Conservation (phyloP, 2,888 invertebrate genomes). For the Gerosis bhagava region DNA sequence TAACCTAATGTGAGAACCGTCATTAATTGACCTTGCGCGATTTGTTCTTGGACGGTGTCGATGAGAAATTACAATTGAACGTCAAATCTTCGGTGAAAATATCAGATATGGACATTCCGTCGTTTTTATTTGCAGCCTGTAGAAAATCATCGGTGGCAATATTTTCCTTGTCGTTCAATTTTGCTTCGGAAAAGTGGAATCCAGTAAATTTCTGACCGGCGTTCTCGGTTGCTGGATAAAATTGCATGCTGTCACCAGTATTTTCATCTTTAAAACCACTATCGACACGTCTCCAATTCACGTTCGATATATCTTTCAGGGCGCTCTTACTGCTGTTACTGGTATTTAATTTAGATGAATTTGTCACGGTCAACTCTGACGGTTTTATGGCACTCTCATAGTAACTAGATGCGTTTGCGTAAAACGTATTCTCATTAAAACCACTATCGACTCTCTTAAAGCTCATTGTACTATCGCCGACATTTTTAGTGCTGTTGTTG, state of each 20-base stretch:
- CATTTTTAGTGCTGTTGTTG: conserved; percentile 47
- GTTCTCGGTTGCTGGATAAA: conserved; percentile 50
- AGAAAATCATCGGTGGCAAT: conserved; percentile 50
- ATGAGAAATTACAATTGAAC: conserved; percentile 73
- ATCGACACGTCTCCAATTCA: conserved; percentile 72
- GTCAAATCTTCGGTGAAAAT: conserved; percentile 70
- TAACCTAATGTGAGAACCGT: conserved; percentile 8
- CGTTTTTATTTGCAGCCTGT: conserved; percentile 52
- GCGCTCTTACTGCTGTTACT: conserved; percentile 44
- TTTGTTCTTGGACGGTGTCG: conserved; percentile 75
- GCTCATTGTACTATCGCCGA: conserved; percentile 53
- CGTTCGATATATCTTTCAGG: conserved; percentile 70
- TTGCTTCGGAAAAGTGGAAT: conserved; percentile 54
- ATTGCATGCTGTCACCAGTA: conserved; percentile 63
- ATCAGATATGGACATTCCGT: conserved; percentile 72
- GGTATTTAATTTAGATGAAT: conserved; percentile 46
- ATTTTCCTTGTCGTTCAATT: conserved; percentile 64
- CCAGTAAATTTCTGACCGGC: conserved; percentile 45
- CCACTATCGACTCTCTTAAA: conserved; percentile 73
- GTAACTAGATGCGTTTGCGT: conserved; percentile 69
- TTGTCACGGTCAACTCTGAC: conserved; percentile 70
- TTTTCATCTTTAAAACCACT: conserved; percentile 76
- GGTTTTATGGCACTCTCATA: conserved; percentile 78
- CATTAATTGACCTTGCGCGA: conserved; percentile 50
- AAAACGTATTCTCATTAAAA: conserved; percentile 71